A percentile compares a stretch with the other conserved stretches of the same genome.
These are phyloP conservation scores for Thalassaphorura encarpata DNA, from an alignment of 1,140 invertebrate genomes.

Conservation along the genomic window DNA sequence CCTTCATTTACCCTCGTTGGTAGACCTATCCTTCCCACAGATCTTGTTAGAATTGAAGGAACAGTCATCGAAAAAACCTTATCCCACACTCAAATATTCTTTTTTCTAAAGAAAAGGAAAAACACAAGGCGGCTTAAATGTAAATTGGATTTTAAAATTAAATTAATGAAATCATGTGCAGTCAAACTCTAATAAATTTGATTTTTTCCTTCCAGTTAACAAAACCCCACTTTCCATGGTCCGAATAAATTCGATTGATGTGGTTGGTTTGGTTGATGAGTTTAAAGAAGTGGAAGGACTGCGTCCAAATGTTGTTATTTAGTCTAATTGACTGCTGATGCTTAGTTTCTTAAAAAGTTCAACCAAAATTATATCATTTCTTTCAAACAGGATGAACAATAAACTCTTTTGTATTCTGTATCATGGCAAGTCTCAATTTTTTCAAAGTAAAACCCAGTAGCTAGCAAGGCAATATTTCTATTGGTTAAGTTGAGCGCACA, in stretches of 20 bases:
- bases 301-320: slow-evolving; percentile 33
- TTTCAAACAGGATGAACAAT: no score
- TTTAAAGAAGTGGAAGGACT: slow-evolving; percentile 41
- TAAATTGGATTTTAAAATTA: slow-evolving; percentile 37
- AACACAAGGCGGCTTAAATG: slow-evolving; percentile 61
- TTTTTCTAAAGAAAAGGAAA: slow-evolving; percentile 62
- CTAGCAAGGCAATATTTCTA: no score
- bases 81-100: slow-evolving; percentile 67
- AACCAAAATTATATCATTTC: no score
- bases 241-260: slow-evolving; percentile 57
- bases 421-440: no score
- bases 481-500: no score
- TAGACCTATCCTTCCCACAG: slow-evolving; percentile 61
- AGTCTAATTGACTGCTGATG: not conserved
- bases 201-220: slow-evolving; percentile 45
- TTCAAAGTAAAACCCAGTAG: no score
- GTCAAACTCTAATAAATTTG: no score
- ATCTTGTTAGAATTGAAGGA: slow-evolving; percentile 63
- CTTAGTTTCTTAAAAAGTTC: no score
- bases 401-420: no score
- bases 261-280: slow-evolving; percentile 41
- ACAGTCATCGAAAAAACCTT: slow-evolving; percentile 84
- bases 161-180: not conserved
- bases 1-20: slow-evolving; percentile 78
- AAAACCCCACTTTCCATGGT: slow-evolving; percentile 58